These are phyloP conservation scores for Oscheius sp. DNA, from an alignment of 1,140 invertebrate species.

Conservation along the genomic window DNA sequence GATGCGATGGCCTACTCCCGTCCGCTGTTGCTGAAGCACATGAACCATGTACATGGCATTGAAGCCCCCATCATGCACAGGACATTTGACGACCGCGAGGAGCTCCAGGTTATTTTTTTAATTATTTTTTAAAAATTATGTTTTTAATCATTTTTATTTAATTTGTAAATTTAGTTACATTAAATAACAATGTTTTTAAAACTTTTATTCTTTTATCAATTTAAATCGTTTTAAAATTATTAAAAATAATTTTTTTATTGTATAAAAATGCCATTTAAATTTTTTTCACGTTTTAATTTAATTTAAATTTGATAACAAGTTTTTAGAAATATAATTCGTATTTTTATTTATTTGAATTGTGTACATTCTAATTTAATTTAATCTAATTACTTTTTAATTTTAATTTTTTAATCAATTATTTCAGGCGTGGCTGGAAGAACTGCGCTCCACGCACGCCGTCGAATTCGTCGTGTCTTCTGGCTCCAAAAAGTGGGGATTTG, in stretches of 20 bases:
- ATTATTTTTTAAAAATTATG: not conserved
- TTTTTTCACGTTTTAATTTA: too few species aligned
- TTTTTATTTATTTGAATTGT: too few species aligned
- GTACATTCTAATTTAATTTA: too few species aligned
- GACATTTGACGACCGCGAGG: constrained; percentile 19
- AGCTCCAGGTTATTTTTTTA: constrained; percentile 18
- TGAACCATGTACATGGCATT: constrained; percentile 25
- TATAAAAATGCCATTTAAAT: too few species aligned
- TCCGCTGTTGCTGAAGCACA: constrained; percentile 26
- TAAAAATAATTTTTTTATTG: not conserved
- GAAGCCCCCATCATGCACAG: constrained; percentile 26
- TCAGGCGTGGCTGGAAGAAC: constrained; percentile 10
- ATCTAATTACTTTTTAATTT: too few species aligned
- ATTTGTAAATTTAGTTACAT: too few species aligned
- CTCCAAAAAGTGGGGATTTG: constrained; percentile 31
- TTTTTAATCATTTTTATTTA: too few species aligned
- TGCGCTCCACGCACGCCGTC: constrained; percentile 26
- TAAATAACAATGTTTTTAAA: too few species aligned
- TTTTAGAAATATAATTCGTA: too few species aligned
- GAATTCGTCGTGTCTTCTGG: constrained; percentile 32
- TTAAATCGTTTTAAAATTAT: too few species aligned
- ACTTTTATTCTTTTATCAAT: too few species aligned
- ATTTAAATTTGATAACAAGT: too few species aligned
- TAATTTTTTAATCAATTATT: not conserved
- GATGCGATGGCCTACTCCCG: constrained; percentile 29